A percentile compares a stretch with the other conserved stretches of the same genome.
Conservation (phyloP, 2,888 invertebrate species). For the Heliconius ismenius region DNA sequence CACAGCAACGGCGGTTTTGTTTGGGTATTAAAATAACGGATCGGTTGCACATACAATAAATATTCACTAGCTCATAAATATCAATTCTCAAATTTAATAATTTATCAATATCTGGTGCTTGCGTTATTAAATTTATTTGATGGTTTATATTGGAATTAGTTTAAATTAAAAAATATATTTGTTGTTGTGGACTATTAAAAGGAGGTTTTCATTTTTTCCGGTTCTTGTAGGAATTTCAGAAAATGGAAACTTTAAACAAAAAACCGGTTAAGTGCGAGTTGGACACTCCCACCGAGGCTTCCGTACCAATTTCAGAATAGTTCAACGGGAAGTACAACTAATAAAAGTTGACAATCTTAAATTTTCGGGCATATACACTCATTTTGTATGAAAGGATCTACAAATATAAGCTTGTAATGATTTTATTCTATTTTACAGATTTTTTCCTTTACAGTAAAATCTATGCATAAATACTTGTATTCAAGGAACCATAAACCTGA, state of each 20-base stretch:
- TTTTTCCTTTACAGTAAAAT: too few species aligned
- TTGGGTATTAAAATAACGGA: constrained; percentile 7
- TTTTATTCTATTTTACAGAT: too few species aligned
- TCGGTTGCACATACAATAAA: constrained; percentile 6
- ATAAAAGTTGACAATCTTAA: too few species aligned
- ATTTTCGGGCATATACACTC: too few species aligned
- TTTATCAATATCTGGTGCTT: not conserved
- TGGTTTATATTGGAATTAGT: not conserved
- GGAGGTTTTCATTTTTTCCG: not conserved
- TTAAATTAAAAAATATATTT: not conserved
- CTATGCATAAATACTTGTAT: too few species aligned
- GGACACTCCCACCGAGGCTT: too few species aligned
- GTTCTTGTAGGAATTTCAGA: not conserved
- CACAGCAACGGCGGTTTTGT: not conserved
- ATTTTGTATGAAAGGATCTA: too few species aligned
- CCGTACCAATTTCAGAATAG: too few species aligned
- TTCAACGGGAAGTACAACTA: too few species aligned
- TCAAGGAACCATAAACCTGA: too few species aligned
- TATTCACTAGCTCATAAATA: not conserved
- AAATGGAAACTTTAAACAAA: not conserved
- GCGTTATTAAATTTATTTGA: not conserved
- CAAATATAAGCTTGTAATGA: too few species aligned
- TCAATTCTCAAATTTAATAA: not conserved
- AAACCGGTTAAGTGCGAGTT: too few species aligned
- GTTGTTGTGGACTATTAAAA: not conserved